Evolutionary conservation across 2,888 invertebrate species (phyloP), one percentile per base, ranked within the genome.

Genomic region (Omphaloscelis lunosa): DNA sequence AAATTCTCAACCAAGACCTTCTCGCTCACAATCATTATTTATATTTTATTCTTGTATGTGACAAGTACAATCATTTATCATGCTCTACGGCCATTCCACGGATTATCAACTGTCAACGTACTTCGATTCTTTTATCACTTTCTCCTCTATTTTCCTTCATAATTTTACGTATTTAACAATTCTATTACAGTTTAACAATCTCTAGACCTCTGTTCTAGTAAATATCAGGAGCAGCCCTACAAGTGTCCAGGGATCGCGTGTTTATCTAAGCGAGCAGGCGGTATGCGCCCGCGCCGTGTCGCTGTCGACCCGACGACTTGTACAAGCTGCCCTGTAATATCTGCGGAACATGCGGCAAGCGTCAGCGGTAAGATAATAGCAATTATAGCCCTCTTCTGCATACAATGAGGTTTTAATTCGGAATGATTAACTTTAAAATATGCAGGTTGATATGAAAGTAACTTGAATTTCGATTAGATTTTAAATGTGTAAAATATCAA

Each of bases 231-330:
- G 68, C 80, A 88, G 61, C 88, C 88, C 88, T 88, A 81, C 41
- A 70, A 74, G 77, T 79, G 78, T 74, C 74, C 71, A 71, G 70
- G 83, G 86, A 80, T 89, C 76, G 89, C 88, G 85, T 90, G 89
- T 90, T 87, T 90, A 90, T 88, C 89, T 89, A 89, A 87, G 88
- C 87, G 86, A 74, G 84, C 80, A 82, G 74, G 79, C 79, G 84
- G 89, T 76, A 86, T 88, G 86, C 84, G 77, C 75, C 79, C 71
- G 80, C 88, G 77, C 79, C 86, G 67, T 86, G 89, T 89, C 68
- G 85, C 85, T 88, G 85, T 88, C 88, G 76, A 61, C 79, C 77
- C 75, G 70, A 74, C 79, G 83, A 80, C 83, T 84, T 80, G 79
- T 75, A 83, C 85, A 83, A 65, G 82, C 79, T 79, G 72, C 72